Evolutionary conservation across 2,888 invertebrate species (phyloP).

Genomic region (Chaitophorus viminalis): DNA sequence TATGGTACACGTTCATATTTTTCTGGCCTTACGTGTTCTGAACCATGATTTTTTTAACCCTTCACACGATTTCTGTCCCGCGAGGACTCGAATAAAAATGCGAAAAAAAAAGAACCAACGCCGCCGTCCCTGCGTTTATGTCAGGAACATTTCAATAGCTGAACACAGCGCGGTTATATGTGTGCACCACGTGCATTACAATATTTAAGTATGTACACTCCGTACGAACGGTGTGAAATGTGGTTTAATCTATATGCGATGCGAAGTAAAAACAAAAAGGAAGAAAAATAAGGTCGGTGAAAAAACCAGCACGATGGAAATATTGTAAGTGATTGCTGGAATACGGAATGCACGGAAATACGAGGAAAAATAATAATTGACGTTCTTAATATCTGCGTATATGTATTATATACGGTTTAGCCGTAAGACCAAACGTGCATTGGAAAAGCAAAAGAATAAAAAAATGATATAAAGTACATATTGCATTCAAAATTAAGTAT

Average conservation of each 20-base stretch:
- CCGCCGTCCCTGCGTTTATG: not conserved
- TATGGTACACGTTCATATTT: no score
- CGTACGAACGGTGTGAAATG: not conserved
- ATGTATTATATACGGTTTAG: not conserved
- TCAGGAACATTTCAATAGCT: not conserved
- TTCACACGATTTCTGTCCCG: not conserved
- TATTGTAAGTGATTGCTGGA: not conserved
- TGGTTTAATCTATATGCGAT: not conserved
- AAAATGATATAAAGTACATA: no score
- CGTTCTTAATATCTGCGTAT: not conserved
- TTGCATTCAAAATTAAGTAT: no score
- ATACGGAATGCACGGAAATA: not conserved
- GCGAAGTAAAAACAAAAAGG: not conserved
- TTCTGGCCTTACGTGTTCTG: not conserved
- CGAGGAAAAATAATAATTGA: not conserved
- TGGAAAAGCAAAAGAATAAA: not conserved
- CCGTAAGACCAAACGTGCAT: not conserved
- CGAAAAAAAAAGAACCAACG: not conserved
- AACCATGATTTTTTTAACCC: not conserved
- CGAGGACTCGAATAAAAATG: not conserved
- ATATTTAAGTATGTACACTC: not conserved
- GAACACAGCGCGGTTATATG: no score
- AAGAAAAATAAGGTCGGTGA: no score
- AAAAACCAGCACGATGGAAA: not conserved
- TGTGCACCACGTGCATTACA: no score